These are phyloP conservation scores for Plumapathes pennacea DNA, from an alignment of 92 coral and sea anemone species.

Conservation along the genomic window DNA sequence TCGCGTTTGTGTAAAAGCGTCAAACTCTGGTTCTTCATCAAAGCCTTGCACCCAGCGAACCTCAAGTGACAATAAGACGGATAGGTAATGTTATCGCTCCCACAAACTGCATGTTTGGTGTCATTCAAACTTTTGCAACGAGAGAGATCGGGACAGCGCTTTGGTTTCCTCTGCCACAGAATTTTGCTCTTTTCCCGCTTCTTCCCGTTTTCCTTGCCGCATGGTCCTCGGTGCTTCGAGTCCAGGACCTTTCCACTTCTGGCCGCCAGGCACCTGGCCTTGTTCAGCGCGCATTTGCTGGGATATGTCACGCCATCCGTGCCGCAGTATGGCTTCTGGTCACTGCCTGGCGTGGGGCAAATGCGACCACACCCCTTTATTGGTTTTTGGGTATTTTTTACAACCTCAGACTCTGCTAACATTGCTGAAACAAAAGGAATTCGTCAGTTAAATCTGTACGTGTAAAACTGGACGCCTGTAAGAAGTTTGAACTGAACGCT, in stretches of 20 bases:
- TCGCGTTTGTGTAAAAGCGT: conserved; percentile 58
- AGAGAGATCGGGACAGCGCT: conserved; percentile 28
- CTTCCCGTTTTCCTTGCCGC: conserved; percentile 26
- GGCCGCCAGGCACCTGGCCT: conserved; percentile 57
- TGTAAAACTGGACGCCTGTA: no score
- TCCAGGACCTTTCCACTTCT: conserved; percentile 22
- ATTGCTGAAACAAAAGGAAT: no score
- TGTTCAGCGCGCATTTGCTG: conserved; percentile 59
- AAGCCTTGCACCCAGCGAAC: conserved; percentile 75
- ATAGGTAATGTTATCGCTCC: conserved; percentile 75
- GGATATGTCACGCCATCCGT: conserved; percentile 65
- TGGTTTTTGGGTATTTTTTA: no score
- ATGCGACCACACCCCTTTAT: no score
- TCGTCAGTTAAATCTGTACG: no score
- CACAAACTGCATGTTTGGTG: conserved; percentile 72
- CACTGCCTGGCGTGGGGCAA: conserved; percentile 14
- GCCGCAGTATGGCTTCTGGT: conserved; percentile 52
- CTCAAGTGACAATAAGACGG: conserved; percentile 74
- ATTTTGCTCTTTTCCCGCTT: conserved; percentile 13
- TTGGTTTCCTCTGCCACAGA: conserved; percentile 12
- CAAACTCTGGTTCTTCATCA: conserved; percentile 30
- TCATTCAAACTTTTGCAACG: conserved; percentile 46
- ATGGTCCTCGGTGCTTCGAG: conserved; percentile 47
- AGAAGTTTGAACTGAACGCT: no score
- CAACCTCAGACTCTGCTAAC: no score